Evolutionary conservation across 2,888 invertebrate species (phyloP), one percentile per base, ranked within the genome.

Genomic region (Eubasilissa splendida): DNA sequence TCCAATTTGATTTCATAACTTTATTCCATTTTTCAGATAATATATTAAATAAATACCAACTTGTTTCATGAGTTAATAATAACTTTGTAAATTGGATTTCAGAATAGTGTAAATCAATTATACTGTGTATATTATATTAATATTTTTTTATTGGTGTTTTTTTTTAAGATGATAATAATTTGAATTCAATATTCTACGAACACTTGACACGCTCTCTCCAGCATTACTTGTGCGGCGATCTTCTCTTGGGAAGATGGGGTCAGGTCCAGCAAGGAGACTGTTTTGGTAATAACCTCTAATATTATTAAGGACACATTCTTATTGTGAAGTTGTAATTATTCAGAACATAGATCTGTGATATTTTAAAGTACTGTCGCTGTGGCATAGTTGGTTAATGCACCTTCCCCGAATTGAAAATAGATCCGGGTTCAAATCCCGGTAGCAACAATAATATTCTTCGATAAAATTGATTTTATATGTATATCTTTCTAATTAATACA

Each of bases 131-230:
- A 14, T 53, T 68, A 33, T 9, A 5, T 33, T 22, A 33, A 14
- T 50, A 68, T 50, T 22, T 33, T 66, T 3, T 22, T 60, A 22
- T 60, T 22, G 7, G 11, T 58, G 5, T 31, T 52, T 52, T 12
- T n/a, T 66, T 87, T 83, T 92, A 96, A 85, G 99, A 99, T 87
- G 99, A 99, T 88, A 99, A 99, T 88, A 99, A 99, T 88, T 89
- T 99, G 76, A 99, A 99, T 89, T 98, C 99, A 0, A 99, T 99
- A 86, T 99, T 99, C 90, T 99, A 99, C 88, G 99, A 99, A 89
- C 99, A 99, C 87, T 90, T 99, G 75, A 99, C 99, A 0, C 92
- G 99, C 4, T 98, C 98, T 3, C 90, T 99, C 82, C 99, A 99
- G 87, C 97, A 98, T 88, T 97, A 97, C 54, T 90, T 99, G 7